These are phyloP conservation scores for Artemia franciscana DNA, from an alignment of 1,140 invertebrate species.

Conservation along the genomic window DNA sequence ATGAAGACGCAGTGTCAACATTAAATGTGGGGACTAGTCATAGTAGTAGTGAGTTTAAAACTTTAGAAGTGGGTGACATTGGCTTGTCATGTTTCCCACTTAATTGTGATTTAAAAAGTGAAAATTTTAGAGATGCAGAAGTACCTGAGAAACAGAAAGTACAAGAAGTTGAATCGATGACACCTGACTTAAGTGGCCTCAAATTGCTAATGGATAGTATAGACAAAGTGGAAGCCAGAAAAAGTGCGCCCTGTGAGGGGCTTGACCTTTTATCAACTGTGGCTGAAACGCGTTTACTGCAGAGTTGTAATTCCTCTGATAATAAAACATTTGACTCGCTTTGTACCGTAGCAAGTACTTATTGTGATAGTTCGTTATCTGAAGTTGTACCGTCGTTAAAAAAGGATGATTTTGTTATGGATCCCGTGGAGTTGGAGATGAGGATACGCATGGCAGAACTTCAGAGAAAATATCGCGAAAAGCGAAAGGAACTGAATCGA, in stretches of 20 bases:
- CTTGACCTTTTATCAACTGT: background rate
- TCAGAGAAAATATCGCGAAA: slow-evolving; percentile 53
- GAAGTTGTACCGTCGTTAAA: background rate
- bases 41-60: background rate
- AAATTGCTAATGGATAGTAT: background rate
- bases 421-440: slow-evolving; percentile 52
- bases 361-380: background rate
- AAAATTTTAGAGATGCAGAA: background rate
- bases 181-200: background rate
- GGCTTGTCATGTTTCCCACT: background rate
- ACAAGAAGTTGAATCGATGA: background rate
- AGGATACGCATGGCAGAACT: slow-evolving; percentile 47
- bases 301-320: background rate
- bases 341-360: background rate
- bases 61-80: background rate
- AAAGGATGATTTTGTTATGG: slow-evolving; percentile 22
- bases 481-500: slow-evolving; percentile 39
- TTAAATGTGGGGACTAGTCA: background rate
- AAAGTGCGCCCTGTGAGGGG: background rate
- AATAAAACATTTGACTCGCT: background rate
- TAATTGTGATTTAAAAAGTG: background rate
- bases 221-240: background rate
- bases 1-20: background rate
- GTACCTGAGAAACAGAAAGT: background rate
- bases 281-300: background rate